A percentile compares a stretch with the other conserved stretches of the same genome.
Evolutionary conservation across 2,113 vertebrate species (phyloP).

Genomic region (Tachysurus vachellii): DNA sequence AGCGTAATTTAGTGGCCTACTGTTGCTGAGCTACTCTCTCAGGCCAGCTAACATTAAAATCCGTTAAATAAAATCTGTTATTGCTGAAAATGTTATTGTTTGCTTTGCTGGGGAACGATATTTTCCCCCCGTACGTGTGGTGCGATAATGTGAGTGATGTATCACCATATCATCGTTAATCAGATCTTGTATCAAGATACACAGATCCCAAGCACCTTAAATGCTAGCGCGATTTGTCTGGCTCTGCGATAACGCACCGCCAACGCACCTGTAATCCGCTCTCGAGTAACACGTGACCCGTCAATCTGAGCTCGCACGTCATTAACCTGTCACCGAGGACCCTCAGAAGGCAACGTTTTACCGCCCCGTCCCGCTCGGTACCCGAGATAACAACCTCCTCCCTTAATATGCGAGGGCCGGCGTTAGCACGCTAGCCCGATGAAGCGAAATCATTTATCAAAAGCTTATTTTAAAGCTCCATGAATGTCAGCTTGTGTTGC

Average conservation of each 20-base stretch:
- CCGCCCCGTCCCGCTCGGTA: constrained; percentile 49
- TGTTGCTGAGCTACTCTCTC: background rate
- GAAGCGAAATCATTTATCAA: constrained; percentile 73
- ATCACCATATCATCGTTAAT: constrained; percentile 22
- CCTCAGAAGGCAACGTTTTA: constrained; percentile 52
- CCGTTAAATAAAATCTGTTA: too few relatives aligned
- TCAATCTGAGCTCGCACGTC: constrained; percentile 56
- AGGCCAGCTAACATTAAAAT: background rate
- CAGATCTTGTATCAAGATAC: background rate
- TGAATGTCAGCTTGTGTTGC: constrained; percentile 74
- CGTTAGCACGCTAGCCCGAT: constrained; percentile 65
- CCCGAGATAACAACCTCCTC: constrained; percentile 58
- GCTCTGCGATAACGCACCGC: constrained; percentile 9
- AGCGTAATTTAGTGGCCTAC: background rate
- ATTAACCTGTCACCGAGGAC: constrained; percentile 55
- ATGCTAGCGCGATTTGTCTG: constrained; percentile 7
- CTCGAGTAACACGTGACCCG: constrained; percentile 51
- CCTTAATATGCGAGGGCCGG: constrained; percentile 49
- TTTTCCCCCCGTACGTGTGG: background rate
- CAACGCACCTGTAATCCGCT: constrained; percentile 46
- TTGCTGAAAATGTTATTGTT: constrained; percentile 9
- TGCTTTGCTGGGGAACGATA: background rate
- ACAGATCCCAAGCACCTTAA: background rate
- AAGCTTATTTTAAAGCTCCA: constrained; percentile 73
- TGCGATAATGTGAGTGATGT: constrained; percentile 32